Base-by-base conservation (phyloP, 2,113 vertebrate species). In the Osmerus eperlanus region DNA sequence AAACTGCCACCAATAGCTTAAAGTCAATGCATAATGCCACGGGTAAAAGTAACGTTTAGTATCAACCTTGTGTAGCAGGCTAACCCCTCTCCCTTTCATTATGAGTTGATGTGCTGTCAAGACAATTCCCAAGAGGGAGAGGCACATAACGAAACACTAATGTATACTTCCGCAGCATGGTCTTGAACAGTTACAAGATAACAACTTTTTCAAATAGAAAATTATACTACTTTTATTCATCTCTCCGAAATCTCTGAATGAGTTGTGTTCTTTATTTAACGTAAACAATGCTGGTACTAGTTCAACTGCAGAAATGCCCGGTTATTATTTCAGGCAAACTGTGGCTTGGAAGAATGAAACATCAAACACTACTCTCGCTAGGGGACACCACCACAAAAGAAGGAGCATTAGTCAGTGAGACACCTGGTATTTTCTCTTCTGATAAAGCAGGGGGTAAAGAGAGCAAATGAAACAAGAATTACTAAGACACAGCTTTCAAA, bases 391-490 rank as follows among this genome's bases (percentile, higher is more conserved):
- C 32, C 21, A 60, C 55, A 60, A 3, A 3, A n/a, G 28, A 59
- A 14, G n/a, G 55, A 11, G 63, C 53, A n/a, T 65, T 64, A 59
- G 29, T 62, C 32, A 78, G 65, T 71, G 25, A 70, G 69, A 71
- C 68, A 80, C 70, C 78, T 65, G 36, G 41, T 72, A 47, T 62
- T 68, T 73, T 67, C 60, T 74, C 68, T 41, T 70, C 72, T 72
- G 74, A 78, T 23, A 56, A 73, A 65, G 56, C 23, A 53, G 53
- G 16, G 15, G 36, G 47, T 32, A 67, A 78, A 59, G 28, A 66
- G 32, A 65, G 51, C n/a, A 63, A 21, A 41, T n/a, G 13, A 52
- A 55, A 67, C 52, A 71, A 25, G 60, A 55, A 73, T 70, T 67
- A 78, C 51, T 62, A 55, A 71, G 52, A 56, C 66, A 53, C 65